Percentiles rank a stretch among this genome's conserved stretches.
Conservation (phyloP, 2,113 vertebrate genomes). For the Puma concolor region DNA sequence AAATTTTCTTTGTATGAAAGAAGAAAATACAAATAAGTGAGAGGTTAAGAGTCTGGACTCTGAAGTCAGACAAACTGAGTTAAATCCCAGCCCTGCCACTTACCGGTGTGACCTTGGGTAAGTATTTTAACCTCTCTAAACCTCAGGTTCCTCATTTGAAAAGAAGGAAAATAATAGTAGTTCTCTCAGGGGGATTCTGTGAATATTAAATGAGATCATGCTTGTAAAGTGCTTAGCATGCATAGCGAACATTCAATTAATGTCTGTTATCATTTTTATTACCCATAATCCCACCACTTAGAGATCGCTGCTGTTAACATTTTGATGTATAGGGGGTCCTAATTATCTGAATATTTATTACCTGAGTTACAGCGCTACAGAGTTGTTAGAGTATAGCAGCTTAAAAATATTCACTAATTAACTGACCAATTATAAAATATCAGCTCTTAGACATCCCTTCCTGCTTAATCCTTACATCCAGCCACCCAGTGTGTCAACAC, state of each 20-base stretch:
- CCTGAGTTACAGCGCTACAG: neutral
- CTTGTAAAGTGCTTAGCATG: conserved; percentile 40
- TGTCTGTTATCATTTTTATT: conserved; percentile 53
- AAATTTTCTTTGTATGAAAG: conserved; percentile 14
- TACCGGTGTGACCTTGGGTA: conserved; percentile 4
- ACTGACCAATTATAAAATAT: conserved; percentile 10
- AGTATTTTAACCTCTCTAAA: conserved; percentile 37
- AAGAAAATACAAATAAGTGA: conserved; percentile 42
- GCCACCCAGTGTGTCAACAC: neutral
- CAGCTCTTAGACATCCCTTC: neutral
- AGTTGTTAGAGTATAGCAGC: neutral
- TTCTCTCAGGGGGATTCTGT: conserved; percentile 41
- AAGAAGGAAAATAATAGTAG: conserved; percentile 29
- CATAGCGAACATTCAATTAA: conserved; percentile 47
- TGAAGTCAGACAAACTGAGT: neutral
- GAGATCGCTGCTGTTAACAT: neutral
- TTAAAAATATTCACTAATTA: conserved; percentile 26
- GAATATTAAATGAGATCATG: conserved; percentile 24
- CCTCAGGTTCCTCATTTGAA: conserved; percentile 50
- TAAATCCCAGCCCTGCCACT: neutral
- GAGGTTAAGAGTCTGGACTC: neutral
- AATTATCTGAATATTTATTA: conserved; percentile 59
- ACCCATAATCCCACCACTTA: conserved; percentile 20
- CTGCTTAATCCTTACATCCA: neutral
- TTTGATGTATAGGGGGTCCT: conserved; percentile 37